These are phyloP conservation scores for Papilio glaucus DNA, from an alignment of 1,140 invertebrate genomes.

Conservation along the genomic window DNA sequence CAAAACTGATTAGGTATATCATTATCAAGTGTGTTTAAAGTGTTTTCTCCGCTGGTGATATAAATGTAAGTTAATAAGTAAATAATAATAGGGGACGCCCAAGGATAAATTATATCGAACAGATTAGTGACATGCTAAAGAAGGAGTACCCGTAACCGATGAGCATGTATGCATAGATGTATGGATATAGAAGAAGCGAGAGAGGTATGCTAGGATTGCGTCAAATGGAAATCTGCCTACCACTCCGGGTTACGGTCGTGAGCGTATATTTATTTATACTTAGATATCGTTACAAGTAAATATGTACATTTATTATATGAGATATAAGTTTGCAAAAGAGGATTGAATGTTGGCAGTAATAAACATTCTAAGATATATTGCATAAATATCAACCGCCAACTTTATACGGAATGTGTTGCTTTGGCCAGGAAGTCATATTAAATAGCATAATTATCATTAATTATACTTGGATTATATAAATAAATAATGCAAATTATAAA, in stretches of 20 bases:
- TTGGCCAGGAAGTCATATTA: constrained; percentile 8
- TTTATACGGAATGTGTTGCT: constrained; percentile 1
- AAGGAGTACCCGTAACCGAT: no score
- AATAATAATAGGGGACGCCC: no score
- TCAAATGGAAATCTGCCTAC: no score
- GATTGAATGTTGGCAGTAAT: not conserved
- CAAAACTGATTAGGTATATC: not conserved
- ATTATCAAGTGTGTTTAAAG: not conserved
- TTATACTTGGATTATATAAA: not conserved
- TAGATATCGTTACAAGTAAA: no score
- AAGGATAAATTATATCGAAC: no score
- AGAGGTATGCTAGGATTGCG: no score
- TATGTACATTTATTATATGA: not conserved
- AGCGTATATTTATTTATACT: no score
- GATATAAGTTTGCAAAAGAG: not conserved
- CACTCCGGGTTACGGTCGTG: no score
- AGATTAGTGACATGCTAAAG: no score
- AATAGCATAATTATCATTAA: not conserved
- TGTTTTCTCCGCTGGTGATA: not conserved
- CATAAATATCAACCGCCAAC: not conserved
- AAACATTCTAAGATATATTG: not conserved
- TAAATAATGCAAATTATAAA: not conserved
- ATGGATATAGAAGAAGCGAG: no score
- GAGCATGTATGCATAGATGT: no score
- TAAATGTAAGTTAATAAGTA: not conserved